A percentile compares a stretch with the other conserved stretches of the same genome.
Conservation (phyloP, 2,113 vertebrate genomes). For the Nothobranchius kuhntae region DNA sequence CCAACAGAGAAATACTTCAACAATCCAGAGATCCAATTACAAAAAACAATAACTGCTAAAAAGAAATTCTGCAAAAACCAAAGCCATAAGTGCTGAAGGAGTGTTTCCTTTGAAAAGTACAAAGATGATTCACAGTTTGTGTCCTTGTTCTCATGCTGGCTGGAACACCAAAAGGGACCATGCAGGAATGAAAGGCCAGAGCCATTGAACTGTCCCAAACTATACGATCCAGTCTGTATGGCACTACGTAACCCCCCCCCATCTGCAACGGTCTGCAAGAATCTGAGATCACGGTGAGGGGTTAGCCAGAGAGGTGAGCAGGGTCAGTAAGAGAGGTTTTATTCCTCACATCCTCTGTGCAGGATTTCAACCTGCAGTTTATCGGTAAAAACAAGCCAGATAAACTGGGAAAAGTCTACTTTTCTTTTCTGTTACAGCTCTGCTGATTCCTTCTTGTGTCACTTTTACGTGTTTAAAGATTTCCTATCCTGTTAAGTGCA, state of each 20-base stretch:
- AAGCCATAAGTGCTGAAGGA: conserved; percentile 63
- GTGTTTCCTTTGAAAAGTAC: conserved; percentile 67
- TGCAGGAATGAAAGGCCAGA: conserved; percentile 73
- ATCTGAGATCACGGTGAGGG: conserved; percentile 50
- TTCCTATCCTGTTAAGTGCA: background rate
- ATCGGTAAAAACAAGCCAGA: conserved; percentile 21
- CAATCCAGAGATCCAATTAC: conserved; percentile 44
- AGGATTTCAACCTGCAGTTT: conserved; percentile 19
- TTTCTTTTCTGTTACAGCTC: conserved; percentile 6
- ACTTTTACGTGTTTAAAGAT: background rate
- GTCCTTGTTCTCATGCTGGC: conserved; percentile 81
- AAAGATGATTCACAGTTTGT: conserved; percentile 81
- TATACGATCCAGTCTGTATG: conserved; percentile 46
- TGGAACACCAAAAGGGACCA: conserved; percentile 77
- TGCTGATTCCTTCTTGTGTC: conserved; percentile 5
- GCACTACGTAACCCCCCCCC: conserved; percentile 3
- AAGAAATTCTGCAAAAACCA: conserved; percentile 54
- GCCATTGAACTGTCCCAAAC: conserved; percentile 59
- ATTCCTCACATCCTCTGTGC: conserved; percentile 21
- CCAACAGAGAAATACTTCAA: conserved; percentile 29
- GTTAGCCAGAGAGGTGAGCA: conserved; percentile 31
- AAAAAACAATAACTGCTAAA: conserved; percentile 56
- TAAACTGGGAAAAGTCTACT: conserved; percentile 14
- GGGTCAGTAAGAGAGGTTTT: conserved; percentile 1
- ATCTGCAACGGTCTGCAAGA: conserved; percentile 20